These are phyloP conservation scores for Luffia ferchaultella DNA, from an alignment of 2,888 invertebrate genomes.

Conservation along the genomic window DNA sequence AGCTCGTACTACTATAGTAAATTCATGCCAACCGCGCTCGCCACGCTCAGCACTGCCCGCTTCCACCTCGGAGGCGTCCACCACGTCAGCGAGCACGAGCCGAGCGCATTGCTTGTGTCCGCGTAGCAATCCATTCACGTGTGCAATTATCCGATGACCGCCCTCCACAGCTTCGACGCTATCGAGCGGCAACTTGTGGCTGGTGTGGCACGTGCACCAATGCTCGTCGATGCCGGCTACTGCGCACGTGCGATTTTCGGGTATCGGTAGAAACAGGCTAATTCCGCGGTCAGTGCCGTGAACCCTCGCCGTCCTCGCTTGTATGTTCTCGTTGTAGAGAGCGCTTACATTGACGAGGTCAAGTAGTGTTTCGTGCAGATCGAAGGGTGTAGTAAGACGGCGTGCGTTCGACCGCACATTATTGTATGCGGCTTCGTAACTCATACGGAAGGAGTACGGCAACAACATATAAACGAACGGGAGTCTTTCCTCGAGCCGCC, in stretches of 20 bases:
- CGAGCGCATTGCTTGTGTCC: constrained; percentile 71
- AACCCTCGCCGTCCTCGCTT: constrained; percentile 29
- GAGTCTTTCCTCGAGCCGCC: constrained; percentile 85
- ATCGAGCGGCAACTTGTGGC: constrained; percentile 59
- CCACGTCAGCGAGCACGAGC: constrained; percentile 68
- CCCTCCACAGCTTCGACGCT: constrained; percentile 64
- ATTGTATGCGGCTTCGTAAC: constrained; percentile 66
- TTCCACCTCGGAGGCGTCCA: constrained; percentile 72
- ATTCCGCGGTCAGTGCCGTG: constrained; percentile 66
- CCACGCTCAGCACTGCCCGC: constrained; percentile 35
- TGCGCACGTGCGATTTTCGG: constrained; percentile 76
- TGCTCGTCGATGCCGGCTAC: constrained; percentile 81
- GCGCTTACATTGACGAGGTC: constrained; percentile 69
- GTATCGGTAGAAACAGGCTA: constrained; percentile 81
- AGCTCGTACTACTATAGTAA: constrained; percentile 70
- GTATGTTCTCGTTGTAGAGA: constrained; percentile 42
- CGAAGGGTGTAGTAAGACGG: constrained; percentile 83
- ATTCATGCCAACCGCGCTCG: constrained; percentile 63
- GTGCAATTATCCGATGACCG: constrained; percentile 67
- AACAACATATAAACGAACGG: constrained; percentile 80
- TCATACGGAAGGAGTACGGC: constrained; percentile 74
- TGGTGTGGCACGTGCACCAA: constrained; percentile 88
- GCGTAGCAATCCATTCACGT: constrained; percentile 71
- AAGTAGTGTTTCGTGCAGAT: constrained; percentile 80
- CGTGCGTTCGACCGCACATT: constrained; percentile 73